Evolutionary conservation across 2,113 vertebrate species (phyloP).

Genomic region (Lasiurus cinereus): DNA sequence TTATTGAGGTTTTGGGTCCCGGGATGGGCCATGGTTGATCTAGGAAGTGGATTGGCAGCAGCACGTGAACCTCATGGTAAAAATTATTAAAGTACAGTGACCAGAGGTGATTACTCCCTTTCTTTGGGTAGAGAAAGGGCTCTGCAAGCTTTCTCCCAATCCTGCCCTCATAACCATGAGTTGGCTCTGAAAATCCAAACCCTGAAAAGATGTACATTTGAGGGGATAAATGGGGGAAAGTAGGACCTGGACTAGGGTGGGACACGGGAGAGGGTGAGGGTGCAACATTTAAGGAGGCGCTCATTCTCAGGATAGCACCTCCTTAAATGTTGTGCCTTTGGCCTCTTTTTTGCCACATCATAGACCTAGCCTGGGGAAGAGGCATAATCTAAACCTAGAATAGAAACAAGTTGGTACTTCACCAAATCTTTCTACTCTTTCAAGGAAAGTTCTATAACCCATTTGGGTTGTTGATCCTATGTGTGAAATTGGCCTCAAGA

Average conservation of each 20-base stretch:
- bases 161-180: neutral
- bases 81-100: neutral
- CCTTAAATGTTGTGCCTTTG: neutral
- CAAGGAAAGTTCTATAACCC: neutral
- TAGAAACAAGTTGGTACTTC: neutral
- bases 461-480: neutral
- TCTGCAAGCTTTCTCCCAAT: neutral
- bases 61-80: neutral
- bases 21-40: no score
- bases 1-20: no score
- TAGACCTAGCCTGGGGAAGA: neutral
- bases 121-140: neutral
- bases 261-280: neutral
- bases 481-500: neutral
- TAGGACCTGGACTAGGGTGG: neutral
- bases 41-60: no score
- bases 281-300: neutral
- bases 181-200: neutral
- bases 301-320: neutral
- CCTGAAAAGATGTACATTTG: neutral
- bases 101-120: neutral
- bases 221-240: no score
- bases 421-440: neutral
- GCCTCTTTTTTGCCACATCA: neutral
- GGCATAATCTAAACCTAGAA: neutral